Conservation (phyloP, 2,113 vertebrate genomes). For the Bujurquina vittata region DNA sequence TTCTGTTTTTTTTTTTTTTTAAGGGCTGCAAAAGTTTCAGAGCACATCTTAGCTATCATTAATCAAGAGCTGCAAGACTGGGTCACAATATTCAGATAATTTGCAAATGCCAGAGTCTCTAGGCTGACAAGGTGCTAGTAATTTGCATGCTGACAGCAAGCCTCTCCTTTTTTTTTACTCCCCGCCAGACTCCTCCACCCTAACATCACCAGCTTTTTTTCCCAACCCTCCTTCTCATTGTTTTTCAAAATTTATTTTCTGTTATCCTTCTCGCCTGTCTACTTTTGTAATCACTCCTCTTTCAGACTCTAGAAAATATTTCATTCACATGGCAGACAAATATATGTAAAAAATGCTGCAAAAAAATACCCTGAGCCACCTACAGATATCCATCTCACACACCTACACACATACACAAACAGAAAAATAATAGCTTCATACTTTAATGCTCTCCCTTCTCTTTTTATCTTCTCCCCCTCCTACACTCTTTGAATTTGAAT, state of each 20-base stretch:
- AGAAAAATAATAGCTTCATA: slow-evolving; percentile 59
- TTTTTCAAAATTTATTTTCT: slow-evolving; percentile 20
- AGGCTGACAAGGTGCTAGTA: slow-evolving; percentile 53
- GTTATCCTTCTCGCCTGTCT: slow-evolving; percentile 2
- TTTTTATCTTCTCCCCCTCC: slow-evolving; percentile 50
- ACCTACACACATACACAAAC: slow-evolving; percentile 53
- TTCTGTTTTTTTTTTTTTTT: slow-evolving; percentile 17
- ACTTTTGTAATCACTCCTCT: slow-evolving; percentile 43
- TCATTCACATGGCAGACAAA: slow-evolving; percentile 46
- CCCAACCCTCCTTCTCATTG: background rate
- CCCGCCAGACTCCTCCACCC: slow-evolving; percentile 29
- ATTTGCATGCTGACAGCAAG: slow-evolving; percentile 67
- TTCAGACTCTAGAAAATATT: slow-evolving; percentile 16
- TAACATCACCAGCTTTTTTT: slow-evolving; percentile 2
- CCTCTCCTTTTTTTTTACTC: slow-evolving; percentile 12
- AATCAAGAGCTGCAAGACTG: slow-evolving; percentile 66
- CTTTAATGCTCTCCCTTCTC: slow-evolving; percentile 41
- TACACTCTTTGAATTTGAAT: slow-evolving; percentile 63
- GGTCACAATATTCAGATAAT: slow-evolving; percentile 72
- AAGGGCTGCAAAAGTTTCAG: slow-evolving; percentile 48
- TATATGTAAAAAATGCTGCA: slow-evolving; percentile 31
- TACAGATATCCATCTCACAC: slow-evolving; percentile 60
- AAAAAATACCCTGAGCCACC: slow-evolving; percentile 48
- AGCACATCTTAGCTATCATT: slow-evolving; percentile 63
- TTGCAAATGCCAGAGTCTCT: slow-evolving; percentile 69